These are phyloP conservation scores for Syrphus vitripennis DNA, from an alignment of 2,888 invertebrate species.

Conservation along the genomic window DNA sequence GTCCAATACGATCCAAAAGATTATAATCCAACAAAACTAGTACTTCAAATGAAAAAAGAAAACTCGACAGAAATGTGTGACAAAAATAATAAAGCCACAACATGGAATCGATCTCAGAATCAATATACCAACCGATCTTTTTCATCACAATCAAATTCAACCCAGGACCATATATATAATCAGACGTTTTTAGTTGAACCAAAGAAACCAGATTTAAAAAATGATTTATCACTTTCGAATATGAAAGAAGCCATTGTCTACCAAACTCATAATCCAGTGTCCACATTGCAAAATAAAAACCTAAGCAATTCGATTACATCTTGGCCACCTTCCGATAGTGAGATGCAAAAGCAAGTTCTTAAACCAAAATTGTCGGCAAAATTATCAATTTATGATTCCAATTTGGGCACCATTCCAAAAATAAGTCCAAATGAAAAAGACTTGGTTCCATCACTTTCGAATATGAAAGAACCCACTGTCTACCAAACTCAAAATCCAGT, in stretches of 20 bases:
- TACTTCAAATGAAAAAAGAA: background rate
- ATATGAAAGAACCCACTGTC: no score
- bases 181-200: background rate
- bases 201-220: background rate
- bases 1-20: background rate
- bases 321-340: background rate
- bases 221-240: background rate
- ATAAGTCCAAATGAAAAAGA: background rate
- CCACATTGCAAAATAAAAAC: background rate
- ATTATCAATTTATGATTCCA: background rate
- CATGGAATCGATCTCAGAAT: background rate
- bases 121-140: background rate
- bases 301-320: background rate
- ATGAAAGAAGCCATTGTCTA: background rate
- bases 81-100: background rate
- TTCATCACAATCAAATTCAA: background rate
- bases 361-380: background rate
- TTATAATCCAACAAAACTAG: background rate
- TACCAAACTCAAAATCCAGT: no score
- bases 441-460: background rate
- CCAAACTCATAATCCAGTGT: background rate
- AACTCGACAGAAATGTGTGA: background rate
- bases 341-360: background rate
- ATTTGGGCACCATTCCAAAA: background rate
- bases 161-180: background rate